Base-by-base conservation (phyloP, 2,888 invertebrate species). In the Oscheius sp. region DNA sequence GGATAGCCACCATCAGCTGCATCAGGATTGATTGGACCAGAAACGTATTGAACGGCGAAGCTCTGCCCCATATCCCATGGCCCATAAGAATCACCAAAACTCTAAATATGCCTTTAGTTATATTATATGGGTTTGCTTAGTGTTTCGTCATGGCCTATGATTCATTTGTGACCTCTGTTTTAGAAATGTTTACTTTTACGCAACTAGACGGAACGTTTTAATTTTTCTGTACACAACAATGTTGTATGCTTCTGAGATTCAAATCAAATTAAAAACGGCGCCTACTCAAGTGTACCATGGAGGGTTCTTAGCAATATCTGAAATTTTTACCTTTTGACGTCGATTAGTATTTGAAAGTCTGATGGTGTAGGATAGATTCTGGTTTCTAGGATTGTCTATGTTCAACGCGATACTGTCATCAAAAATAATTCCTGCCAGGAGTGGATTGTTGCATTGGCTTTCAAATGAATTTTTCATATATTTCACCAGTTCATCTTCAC, bases 401-500 rank as follows among this genome's bases (percentile, higher is more conserved):
- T 70, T 59, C 8, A 74, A 66, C 14, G 75, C 57, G 49, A 80
- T 73, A 1, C 71, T 70, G 33, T 78, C 77, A 22, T 74, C 74
- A 62, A 81, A 84, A 24, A 83, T 78, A 45, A 84, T 75, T 50
- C 80, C 84, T 38, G 75, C 82, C 73, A 70, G 50, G 71, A 76
- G 33, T 22, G 81, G 77, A 62, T 81, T 83, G 20, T 73, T 73
- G 64, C 83, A 82, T 54, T 80, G 74, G 36, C 63, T 72, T 12
- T 68, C 68, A 32, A 83, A 80, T 5, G 72, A 70, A 50, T 77
- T 67, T 47, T 82, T 80, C 59, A 87, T 80, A 68, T 82, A 85
- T 3, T 78, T 65, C 17, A 87, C 86, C 84, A 88, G 80, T 14
- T 85, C 84, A 2, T 82, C 78, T 74, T 88, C 88, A 22, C 75